Percentiles rank a stretch among this genome's conserved stretches.
Conservation (phyloP, 2,797 vertebrate genomes). For the Lutra lutra region DNA sequence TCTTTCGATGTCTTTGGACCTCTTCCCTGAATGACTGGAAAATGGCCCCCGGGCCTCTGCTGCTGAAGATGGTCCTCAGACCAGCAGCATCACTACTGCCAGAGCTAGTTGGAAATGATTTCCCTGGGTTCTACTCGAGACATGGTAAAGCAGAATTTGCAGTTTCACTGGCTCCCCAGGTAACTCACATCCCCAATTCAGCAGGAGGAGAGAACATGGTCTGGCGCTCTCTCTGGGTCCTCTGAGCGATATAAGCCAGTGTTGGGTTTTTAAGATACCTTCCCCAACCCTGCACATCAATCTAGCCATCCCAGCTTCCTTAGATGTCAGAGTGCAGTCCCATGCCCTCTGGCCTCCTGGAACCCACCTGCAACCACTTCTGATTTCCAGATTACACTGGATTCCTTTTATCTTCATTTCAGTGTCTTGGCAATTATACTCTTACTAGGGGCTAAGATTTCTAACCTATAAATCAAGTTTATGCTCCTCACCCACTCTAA, state of each 20-base stretch:
- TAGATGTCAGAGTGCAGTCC: neutral
- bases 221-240: neutral
- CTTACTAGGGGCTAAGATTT: neutral
- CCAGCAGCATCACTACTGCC: neutral
- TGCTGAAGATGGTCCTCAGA: neutral
- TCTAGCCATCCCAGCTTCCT: neutral
- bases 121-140: neutral
- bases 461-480: slow-evolving; percentile 30
- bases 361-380: neutral
- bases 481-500: neutral
- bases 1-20: neutral
- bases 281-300: neutral
- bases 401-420: slow-evolving; percentile 29
- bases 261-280: neutral
- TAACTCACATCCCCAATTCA: neutral
- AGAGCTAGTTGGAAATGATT: neutral
- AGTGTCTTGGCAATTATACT: neutral
- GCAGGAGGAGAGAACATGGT: neutral
- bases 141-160: neutral
- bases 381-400: neutral
- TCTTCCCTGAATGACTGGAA: neutral
- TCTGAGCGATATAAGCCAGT: neutral
- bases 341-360: neutral
- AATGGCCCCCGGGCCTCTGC: neutral
- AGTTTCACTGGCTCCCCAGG: neutral